phyloP scores from a whole-genome alignment of 2,888 invertebrate species.

The Tethea ocularis region DNA sequence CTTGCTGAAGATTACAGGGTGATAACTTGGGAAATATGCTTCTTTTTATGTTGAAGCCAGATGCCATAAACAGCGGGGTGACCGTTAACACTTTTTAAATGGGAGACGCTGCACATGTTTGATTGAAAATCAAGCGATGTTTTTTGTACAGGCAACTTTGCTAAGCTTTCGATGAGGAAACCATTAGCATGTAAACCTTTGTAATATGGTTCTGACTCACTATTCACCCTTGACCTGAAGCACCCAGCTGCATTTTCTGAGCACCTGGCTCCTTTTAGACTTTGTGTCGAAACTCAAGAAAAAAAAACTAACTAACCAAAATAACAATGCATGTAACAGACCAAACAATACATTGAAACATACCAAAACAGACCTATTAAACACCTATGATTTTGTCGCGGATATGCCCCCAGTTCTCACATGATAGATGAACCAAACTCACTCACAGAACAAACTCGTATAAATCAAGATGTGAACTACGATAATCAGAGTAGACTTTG shows the following conservation, averaged over 20 bases:
- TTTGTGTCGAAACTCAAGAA: neutral
- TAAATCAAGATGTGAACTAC: slow-evolving; percentile 62
- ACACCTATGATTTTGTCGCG: slow-evolving; percentile 58
- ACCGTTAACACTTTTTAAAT: neutral
- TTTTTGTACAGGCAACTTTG: neutral
- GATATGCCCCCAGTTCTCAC: slow-evolving; percentile 37
- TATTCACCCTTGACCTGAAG: too few species aligned
- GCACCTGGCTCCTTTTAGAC: neutral
- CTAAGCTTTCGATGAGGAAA: neutral
- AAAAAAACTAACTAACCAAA: slow-evolving; percentile 10
- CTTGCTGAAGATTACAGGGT: slow-evolving; percentile 45
- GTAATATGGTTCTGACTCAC: too few species aligned
- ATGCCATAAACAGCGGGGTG: slow-evolving; percentile 20
- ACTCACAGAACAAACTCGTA: slow-evolving; percentile 58
- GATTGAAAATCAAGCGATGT: neutral
- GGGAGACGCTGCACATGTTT: neutral
- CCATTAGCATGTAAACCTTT: too few species aligned
- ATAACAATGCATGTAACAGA: slow-evolving; percentile 14
- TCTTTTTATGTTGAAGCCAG: slow-evolving; percentile 32
- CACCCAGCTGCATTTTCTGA: too few species aligned
- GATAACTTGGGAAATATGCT: slow-evolving; percentile 38
- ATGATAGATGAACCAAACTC: slow-evolving; percentile 65
- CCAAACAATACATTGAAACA: slow-evolving; percentile 11
- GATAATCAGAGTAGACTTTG: slow-evolving; percentile 66
- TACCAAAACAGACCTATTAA: slow-evolving; percentile 34